Conservation (phyloP, 1,140 invertebrate genomes). For the Aphidius ervi region DNA sequence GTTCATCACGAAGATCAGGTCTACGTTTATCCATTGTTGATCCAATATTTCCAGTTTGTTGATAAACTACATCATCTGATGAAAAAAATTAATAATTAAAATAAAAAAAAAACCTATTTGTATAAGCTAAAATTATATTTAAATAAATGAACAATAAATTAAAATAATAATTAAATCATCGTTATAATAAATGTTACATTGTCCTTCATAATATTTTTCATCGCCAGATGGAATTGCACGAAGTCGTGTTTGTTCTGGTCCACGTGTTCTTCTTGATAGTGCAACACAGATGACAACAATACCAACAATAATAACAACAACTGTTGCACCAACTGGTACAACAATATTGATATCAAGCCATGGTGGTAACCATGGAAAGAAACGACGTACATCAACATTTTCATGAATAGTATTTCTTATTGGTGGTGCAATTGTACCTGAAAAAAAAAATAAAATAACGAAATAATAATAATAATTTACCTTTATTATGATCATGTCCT, state of each 20-base stretch:
- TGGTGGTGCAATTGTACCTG: slow-evolving; percentile 77
- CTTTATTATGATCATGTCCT: slow-evolving; percentile 70
- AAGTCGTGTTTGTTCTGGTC: slow-evolving; percentile 71
- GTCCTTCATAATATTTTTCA: slow-evolving; percentile 55
- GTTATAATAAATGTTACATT: slow-evolving; percentile 43
- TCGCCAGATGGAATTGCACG: slow-evolving; percentile 64
- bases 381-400: slow-evolving; percentile 55
- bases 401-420: slow-evolving; percentile 59
- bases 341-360: slow-evolving; percentile 85
- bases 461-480: slow-evolving; percentile 52
- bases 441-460: slow-evolving; percentile 31
- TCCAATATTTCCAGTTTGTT: slow-evolving; percentile 69
- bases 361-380: slow-evolving; percentile 75
- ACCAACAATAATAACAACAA: slow-evolving; percentile 82
- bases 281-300: slow-evolving; percentile 86
- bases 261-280: slow-evolving; percentile 69
- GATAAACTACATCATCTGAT: slow-evolving; percentile 84
- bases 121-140: background rate
- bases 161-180: slow-evolving; percentile 27
- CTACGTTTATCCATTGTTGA: slow-evolving; percentile 81
- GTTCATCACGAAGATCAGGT: slow-evolving; percentile 78
- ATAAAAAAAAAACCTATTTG: background rate
- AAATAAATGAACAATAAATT: no score
- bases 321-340: slow-evolving; percentile 76
- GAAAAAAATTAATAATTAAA: background rate